Percentiles rank a stretch among this genome's conserved stretches.
These are phyloP conservation scores for Myrmecophaga tridactyla DNA, from an alignment of 2,113 vertebrate genomes.

Conservation along the genomic window DNA sequence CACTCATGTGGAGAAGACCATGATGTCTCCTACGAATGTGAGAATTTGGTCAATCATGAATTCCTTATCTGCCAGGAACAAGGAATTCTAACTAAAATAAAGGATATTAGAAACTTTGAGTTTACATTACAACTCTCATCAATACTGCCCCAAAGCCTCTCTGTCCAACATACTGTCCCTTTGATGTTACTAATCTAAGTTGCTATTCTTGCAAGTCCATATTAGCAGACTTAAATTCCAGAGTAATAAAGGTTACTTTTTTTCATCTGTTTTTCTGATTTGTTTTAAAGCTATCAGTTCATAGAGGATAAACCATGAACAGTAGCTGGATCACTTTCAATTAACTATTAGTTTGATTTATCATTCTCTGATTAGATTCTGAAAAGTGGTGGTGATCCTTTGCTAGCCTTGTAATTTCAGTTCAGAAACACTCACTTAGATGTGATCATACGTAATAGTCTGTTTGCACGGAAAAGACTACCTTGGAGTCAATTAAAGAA, in stretches of 20 bases:
- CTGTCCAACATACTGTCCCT: not conserved
- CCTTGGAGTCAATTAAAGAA: not conserved
- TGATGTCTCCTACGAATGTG: not conserved
- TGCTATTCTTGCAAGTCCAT: not conserved
- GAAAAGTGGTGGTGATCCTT: not conserved
- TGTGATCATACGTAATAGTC: too few species aligned
- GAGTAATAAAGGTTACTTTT: not conserved
- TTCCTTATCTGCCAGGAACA: not conserved
- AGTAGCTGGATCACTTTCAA: not conserved
- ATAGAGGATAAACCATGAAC: not conserved
- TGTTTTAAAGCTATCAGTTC: not conserved
- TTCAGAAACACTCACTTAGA: not conserved
- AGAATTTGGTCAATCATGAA: not conserved
- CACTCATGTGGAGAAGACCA: not conserved
- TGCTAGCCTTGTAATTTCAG: not conserved
- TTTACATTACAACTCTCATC: not conserved
- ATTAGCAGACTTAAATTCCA: not conserved
- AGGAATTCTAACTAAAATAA: constrained; percentile 38
- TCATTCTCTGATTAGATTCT: not conserved
- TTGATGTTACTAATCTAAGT: not conserved
- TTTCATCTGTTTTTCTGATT: too few species aligned
- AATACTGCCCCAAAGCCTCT: not conserved
- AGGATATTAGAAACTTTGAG: not conserved
- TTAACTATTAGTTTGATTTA: not conserved
- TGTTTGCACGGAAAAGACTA: not conserved